Percentiles rank a stretch among this genome's conserved stretches.
Evolutionary conservation across 2,797 vertebrate genomes (phyloP).

Genomic region (Potorous gilbertii): DNA sequence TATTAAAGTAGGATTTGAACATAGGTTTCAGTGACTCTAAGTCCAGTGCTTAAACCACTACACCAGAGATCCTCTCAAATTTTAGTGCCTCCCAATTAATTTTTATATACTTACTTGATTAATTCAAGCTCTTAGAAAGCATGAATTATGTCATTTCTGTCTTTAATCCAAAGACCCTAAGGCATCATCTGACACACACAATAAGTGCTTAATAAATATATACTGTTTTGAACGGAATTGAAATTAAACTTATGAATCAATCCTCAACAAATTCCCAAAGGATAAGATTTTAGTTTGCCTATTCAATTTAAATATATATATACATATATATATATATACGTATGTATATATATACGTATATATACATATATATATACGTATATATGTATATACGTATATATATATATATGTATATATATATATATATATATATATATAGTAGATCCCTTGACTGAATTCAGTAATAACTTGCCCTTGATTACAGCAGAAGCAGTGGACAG

Average conservation of each 20-base stretch:
- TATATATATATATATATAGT: too few species aligned
- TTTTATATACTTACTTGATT: background rate
- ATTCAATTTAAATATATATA: background rate
- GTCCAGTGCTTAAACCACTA: background rate
- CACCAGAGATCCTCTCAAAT: background rate
- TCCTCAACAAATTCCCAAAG: background rate
- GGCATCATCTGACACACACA: background rate
- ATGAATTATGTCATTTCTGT: background rate
- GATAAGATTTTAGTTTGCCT: background rate
- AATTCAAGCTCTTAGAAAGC: background rate
- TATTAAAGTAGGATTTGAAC: background rate
- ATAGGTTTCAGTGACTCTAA: background rate
- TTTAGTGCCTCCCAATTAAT: background rate
- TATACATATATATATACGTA: too few species aligned
- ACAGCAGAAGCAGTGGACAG: background rate
- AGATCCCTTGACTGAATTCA: background rate
- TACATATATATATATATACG: too few species aligned
- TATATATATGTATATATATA: too few species aligned
- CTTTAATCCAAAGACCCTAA: background rate
- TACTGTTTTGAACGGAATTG: background rate
- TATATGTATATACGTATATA: too few species aligned
- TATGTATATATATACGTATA: too few species aligned
- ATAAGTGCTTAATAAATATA: too few species aligned
- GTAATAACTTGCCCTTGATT: background rate
- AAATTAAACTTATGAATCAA: background rate